Percentiles rank a stretch among this genome's conserved stretches.
phyloP scores from a whole-genome alignment of 2,888 invertebrate genomes.

The Lasioglossum oenotherae region DNA sequence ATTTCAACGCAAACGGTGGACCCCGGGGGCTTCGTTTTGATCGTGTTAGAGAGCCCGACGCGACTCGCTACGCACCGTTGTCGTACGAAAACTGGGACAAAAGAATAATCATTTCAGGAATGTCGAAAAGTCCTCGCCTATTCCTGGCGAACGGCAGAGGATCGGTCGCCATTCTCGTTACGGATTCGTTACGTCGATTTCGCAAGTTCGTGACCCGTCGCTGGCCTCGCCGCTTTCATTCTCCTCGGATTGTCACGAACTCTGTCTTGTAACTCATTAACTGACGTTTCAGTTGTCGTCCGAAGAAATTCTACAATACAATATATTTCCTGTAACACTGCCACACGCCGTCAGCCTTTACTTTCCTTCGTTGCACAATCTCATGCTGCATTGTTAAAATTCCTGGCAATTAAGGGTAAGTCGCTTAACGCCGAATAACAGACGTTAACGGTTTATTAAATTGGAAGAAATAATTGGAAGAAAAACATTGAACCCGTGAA shows the following conservation, averaged over 20 bases:
- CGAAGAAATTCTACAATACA: neutral
- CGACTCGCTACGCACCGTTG: neutral
- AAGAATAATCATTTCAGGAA: too few species aligned
- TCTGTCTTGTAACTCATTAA: constrained; percentile 26
- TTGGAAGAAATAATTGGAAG: too few species aligned
- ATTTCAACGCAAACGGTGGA: neutral
- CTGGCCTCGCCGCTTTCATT: constrained; percentile 19
- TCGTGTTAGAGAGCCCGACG: constrained; percentile 30
- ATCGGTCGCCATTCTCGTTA: constrained; percentile 33
- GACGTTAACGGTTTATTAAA: neutral
- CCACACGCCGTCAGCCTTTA: neutral
- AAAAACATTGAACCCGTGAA: too few species aligned
- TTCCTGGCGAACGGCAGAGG: neutral
- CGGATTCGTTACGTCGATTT: constrained; percentile 40
- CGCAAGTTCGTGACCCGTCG: constrained; percentile 35
- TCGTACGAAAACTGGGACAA: too few species aligned
- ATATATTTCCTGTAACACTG: neutral
- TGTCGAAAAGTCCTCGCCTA: neutral
- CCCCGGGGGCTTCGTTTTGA: neutral
- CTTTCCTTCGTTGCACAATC: neutral
- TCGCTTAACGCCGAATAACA: neutral
- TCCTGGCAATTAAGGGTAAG: neutral
- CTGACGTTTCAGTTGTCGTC: neutral
- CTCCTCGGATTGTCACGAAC: neutral
- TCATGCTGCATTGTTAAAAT: neutral